These are phyloP conservation scores for Meganola albula DNA, from an alignment of 2,888 invertebrate species.

Conservation along the genomic window DNA sequence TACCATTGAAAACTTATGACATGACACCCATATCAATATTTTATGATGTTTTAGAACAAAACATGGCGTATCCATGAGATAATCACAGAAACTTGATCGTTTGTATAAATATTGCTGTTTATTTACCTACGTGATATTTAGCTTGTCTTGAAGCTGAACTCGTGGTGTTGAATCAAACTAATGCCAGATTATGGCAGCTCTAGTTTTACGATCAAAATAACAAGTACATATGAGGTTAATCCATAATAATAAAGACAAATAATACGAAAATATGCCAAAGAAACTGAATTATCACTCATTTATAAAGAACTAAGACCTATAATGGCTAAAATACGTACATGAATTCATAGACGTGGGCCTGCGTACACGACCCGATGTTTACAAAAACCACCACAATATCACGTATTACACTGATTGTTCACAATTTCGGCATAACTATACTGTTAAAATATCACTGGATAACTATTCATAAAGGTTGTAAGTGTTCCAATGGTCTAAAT, in stretches of 20 bases:
- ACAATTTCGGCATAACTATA: slow-evolving; percentile 58
- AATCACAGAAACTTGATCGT: too few species aligned
- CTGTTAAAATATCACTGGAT: slow-evolving; percentile 50
- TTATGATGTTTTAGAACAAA: slow-evolving; percentile 17
- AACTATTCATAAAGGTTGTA: slow-evolving; percentile 41
- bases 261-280: slow-evolving; percentile 31
- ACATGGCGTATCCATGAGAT: slow-evolving; percentile 20
- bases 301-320: slow-evolving; percentile 40
- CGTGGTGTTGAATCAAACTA: slow-evolving; percentile 37
- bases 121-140: slow-evolving; percentile 27
- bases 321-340: slow-evolving; percentile 70
- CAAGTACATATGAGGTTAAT: slow-evolving; percentile 53
- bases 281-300: slow-evolving; percentile 29
- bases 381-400: slow-evolving; percentile 64
- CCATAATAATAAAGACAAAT: slow-evolving; percentile 24
- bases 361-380: slow-evolving; percentile 72
- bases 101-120: too few species aligned
- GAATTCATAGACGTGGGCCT: slow-evolving; percentile 77
- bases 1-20: slow-evolving; percentile 16
- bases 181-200: slow-evolving; percentile 39
- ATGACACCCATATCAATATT: slow-evolving; percentile 17
- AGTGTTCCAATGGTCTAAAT: slow-evolving; percentile 57
- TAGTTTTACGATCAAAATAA: slow-evolving; percentile 43
- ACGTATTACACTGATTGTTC: slow-evolving; percentile 49
- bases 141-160: slow-evolving; percentile 33